These are phyloP conservation scores for Phlogophora meticulosa DNA, from an alignment of 2,888 invertebrate species.

Conservation along the genomic window DNA sequence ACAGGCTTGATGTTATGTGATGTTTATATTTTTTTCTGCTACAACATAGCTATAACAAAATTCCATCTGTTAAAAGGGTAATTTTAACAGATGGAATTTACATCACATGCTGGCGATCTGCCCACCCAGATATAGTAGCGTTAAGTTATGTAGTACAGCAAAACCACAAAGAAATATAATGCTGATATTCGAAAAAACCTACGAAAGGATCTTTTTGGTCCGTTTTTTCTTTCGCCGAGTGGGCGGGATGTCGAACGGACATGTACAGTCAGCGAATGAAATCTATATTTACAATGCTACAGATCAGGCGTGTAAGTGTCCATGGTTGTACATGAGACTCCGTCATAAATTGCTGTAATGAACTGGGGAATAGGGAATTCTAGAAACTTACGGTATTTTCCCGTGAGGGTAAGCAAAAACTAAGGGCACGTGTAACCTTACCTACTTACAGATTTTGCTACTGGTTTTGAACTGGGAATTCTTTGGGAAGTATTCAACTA, in stretches of 20 bases:
- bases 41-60: background rate
- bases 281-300: conserved; percentile 21
- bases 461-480: too few relatives aligned
- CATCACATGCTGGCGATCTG: conserved; percentile 38
- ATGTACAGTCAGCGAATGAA: conserved; percentile 27
- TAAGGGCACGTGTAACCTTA: background rate
- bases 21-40: too few relatives aligned
- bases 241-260: conserved; percentile 5
- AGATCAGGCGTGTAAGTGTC: conserved; percentile 23
- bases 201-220: conserved; percentile 16
- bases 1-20: too few relatives aligned
- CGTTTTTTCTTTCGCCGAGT: conserved; percentile 33
- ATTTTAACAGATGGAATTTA: too few relatives aligned
- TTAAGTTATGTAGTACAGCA: conserved; percentile 37
- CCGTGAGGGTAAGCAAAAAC: background rate
- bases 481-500: too few relatives aligned
- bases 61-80: conserved; percentile 13
- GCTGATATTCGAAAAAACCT: conserved; percentile 45
- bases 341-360: conserved; percentile 40
- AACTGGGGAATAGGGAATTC: conserved; percentile 14
- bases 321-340: conserved; percentile 17
- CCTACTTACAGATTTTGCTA: background rate
- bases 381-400: background rate
- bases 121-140: conserved; percentile 25
- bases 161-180: conserved; percentile 43